Evolutionary conservation across 1,140 invertebrate genomes (phyloP), one percentile per base, ranked within the genome.

Genomic region (Drosophila kikkawai): DNA sequence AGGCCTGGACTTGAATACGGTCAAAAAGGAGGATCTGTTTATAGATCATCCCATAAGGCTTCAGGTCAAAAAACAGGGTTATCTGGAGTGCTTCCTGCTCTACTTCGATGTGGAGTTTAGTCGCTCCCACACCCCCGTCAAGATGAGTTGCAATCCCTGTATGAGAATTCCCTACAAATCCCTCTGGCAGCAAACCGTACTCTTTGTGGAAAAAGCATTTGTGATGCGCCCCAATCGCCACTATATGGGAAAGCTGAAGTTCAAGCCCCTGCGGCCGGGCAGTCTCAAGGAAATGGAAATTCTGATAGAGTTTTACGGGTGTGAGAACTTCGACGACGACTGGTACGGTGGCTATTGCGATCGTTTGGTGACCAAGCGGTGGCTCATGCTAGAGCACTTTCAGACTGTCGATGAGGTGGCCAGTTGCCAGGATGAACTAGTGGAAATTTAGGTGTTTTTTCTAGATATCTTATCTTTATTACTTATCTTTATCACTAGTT

Each of bases 51-150:
- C 36, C 0, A 60, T 87, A 0, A 42, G 34, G 1, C 15, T 87
- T 8, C 36, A 66, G 15, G 77, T 68, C 12, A 65, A 61, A 0
- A 44, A 58, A 7, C 73, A 88, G 4, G 80, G 68, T 0, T 66
- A 53, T 13, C 32, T 76, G 5, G 68, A 88, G 53, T 80, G 83
- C 61, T 87, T 92, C 11, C 53, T 83, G 1, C 64, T 91, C 1
- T 92, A 80, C 56, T 92, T 92, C 8, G 80, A 91, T 58, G 87
- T 91, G 29, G 48, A 55, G 11, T 92, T 92, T 13, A 86, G 82
- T 65, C 79, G 76, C 9, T 67, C 82, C 0, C 84, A 84, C 55
- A 44, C 11, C 4, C 63, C 73, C 2, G 19, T 67, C 2, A 50
- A 36, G 51, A 60, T 92, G 17, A 84, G 77, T 39, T 79, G 80